Base-by-base conservation (phyloP, 2,113 vertebrate species). In the Empidonax alnorum region DNA sequence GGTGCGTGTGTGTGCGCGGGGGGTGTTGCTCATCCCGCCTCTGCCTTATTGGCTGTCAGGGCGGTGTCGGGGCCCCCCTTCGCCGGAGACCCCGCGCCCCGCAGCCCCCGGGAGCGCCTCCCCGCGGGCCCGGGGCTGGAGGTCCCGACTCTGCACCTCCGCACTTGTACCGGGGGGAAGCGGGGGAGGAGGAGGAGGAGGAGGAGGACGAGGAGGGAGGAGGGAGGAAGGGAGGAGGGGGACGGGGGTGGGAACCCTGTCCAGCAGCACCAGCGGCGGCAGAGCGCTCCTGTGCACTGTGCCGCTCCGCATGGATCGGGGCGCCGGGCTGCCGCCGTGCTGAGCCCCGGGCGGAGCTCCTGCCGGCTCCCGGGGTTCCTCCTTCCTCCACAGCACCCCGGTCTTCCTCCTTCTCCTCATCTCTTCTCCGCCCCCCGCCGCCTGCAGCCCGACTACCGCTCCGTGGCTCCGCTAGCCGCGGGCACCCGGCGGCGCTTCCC, bases 201-300 rank as follows among this genome's bases (percentile, higher is more conserved):
- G 84, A 84, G 93, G 87, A 63, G 61, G n/a, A n/a, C n/a, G n/a
- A n/a, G n/a, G n/a, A n/a, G n/a, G n/a, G 41, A 33, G 62, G 77
- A 80, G 52, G 80, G 85, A 66, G 82, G 74, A 72, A 50, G 75
- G 93, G 85, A 76, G 87, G 84, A 73, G 88, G 91, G 79, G 86
- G 71, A 50, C 94, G 94, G 84, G 89, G 94, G 95, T 93, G 95
- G 95, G 92, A 94, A 93, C 90, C 94, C 94, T 91, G 92, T 86
- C 92, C 84, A 94, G 92, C 94, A 84, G 94, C 90, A 92, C 41
- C 87, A 16, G 66, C 50, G 24, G 66, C 30, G 10, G 81, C 85
- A 41, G 20, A 73, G 53, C 27, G 69, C 44, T 87, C 44, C 46
- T 25, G 30, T 63, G 42, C 82, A 15, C 90, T 72, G 68, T 77